Evolutionary conservation across 2,113 vertebrate genomes (phyloP), one percentile per base, ranked within the genome.

Genomic region (Onychostoma macrolepis): DNA sequence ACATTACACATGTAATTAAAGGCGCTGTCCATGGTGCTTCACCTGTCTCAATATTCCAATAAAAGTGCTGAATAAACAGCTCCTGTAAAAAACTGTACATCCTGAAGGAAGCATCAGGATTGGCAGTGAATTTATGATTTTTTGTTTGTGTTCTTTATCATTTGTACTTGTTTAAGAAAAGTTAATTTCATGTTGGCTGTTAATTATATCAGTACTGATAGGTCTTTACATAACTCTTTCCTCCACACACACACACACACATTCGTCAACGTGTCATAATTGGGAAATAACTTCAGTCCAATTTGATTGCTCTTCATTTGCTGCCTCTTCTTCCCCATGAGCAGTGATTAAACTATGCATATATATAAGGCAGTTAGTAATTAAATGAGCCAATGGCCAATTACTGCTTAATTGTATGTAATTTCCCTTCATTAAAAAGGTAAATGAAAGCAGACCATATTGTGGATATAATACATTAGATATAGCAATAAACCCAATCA

Each of bases 291-390:
- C 91, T 93, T 90, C 84, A 93, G 95, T 94, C 94, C 89, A 88
- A 96, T 96, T 96, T 97, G 94, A 95, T 95, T 93, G 94, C 93
- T 92, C 94, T 94, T 95, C 95, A 97, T 96, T 97, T 95, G 95
- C 95, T 94, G 96, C 95, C 95, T 96, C 94, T 96, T 83, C 85
- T 88, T 92, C 96, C 94, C 96, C 96, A 97, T 96, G 96, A 96
- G 96, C 97, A 96, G 96, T 96, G 96, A 97, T 98, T 98, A 97
- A 98, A 97, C 97, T 96, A 96, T 94, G 96, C 96, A 96, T 96
- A 96, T 97, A 97, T 98, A 97, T 96, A 95, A 97, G 96, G 96
- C 95, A 96, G 96, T 97, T 97, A 97, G 96, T 97, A 97, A 97
- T 97, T 96, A 96, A 96, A 95, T 96, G 94, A 96, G 97, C 96